Evolutionary conservation across 1,140 invertebrate species (phyloP), one percentile per base, ranked within the genome.

Genomic region (Sycobia sp.): DNA sequence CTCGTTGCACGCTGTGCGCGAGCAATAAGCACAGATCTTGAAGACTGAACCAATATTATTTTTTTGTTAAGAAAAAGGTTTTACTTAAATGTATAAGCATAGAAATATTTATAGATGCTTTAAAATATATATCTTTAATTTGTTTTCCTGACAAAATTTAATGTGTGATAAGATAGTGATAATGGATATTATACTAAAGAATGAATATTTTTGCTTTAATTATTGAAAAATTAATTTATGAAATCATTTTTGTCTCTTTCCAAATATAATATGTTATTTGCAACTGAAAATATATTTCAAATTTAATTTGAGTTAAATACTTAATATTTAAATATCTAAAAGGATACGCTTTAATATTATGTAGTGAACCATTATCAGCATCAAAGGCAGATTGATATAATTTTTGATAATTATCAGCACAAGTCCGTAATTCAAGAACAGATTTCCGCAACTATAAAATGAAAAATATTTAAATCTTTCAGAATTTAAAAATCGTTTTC

Each of bases 371-470:
- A 36, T 89, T 87, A 83, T 97, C 94, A 10, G 95, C 94, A 85
- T 97, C 94, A 83, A 97, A 98, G 38, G 93, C 92, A 16, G 92
- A 92, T 74, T 95, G 90, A 74, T 96, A 96, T 1, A 97, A 82
- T 64, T 88, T 88, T 61, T 88, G 90, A 76, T 94, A 95, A 39
- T 88, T 84, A 27, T 91, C 88, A 23, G 90, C 89, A 61, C 92
- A 89, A 2, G 77, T 84, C 60, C 89, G 86, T 41, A 95, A 87
- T 36, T 93, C 89, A 65, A 88, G 86, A 2, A 89, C 85, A 66
- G 89, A 91, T 76, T 93, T 92, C 46, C 91, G 81, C 58, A 95
- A 74, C 85, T 90, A 11, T 3, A 71, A 73, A 20, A 34, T 7
- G 9, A 70, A 73, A 16, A n/a, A 5, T 14, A 39, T 39, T 7